Evolutionary conservation across 2,113 vertebrate genomes (phyloP).

Genomic region (Notarius quadriscutis): DNA sequence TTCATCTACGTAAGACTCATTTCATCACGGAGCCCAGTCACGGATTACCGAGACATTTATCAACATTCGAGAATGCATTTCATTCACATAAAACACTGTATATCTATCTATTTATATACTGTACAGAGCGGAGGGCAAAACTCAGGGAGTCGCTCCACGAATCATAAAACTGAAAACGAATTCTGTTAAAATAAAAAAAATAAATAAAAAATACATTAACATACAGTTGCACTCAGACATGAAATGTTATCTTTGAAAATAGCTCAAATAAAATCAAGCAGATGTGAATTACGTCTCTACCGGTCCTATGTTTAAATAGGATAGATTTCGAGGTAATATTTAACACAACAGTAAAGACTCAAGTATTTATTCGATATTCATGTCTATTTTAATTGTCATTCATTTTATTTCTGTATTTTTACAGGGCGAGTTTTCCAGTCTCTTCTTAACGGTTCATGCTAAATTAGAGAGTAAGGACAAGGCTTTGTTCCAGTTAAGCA

Average conservation of each 20-base stretch:
- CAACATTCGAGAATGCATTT: not conserved
- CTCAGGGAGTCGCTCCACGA: not conserved
- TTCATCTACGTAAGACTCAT: slow-evolving; percentile 82
- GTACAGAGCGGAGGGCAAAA: not conserved
- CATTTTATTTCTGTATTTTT: slow-evolving; percentile 23
- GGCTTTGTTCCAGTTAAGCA: slow-evolving; percentile 74
- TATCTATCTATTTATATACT: not conserved
- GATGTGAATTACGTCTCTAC: not conserved
- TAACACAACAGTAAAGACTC: not conserved
- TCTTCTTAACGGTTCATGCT: slow-evolving; percentile 77
- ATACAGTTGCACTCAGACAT: not conserved
- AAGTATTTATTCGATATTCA: not conserved
- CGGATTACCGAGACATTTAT: not conserved
- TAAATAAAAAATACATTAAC: not conserved
- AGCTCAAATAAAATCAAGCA: not conserved
- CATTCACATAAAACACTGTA: not conserved
- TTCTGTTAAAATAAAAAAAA: not conserved
- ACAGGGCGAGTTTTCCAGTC: slow-evolving; percentile 82
- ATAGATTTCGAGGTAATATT: not conserved
- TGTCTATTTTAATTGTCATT: not conserved
- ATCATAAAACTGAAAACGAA: not conserved
- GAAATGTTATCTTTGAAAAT: not conserved
- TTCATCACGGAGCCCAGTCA: not conserved
- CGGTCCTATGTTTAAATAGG: not conserved
- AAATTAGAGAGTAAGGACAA: slow-evolving; percentile 65